Conservation (phyloP, 2,113 vertebrate genomes). For the Gopherus evgoodei region DNA sequence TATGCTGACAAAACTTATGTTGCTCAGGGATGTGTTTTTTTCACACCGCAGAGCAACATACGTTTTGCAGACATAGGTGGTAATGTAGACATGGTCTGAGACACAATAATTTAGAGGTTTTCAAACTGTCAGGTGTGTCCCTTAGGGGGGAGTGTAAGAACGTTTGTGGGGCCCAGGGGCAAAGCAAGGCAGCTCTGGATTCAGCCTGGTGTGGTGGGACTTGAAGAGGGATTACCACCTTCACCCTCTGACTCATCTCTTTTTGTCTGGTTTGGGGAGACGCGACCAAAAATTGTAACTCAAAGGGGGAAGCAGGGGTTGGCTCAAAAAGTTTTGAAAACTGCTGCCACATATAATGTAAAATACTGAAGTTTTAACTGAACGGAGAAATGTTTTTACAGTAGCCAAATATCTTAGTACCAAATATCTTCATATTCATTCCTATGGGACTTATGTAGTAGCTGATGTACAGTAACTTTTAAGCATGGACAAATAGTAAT, state of each 20-base stretch:
- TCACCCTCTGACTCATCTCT: neutral
- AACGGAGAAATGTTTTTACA: conserved; percentile 1
- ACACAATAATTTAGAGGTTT: neutral
- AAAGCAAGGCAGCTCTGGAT: neutral
- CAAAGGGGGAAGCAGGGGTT: neutral
- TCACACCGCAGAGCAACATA: no score
- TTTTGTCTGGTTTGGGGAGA: neutral
- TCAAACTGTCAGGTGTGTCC: no score
- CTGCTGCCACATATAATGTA: neutral
- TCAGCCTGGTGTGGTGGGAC: neutral
- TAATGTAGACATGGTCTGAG: neutral
- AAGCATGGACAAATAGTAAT: neutral
- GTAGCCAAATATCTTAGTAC: neutral
- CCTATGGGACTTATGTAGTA: neutral
- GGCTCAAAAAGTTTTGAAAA: neutral
- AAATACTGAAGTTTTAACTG: neutral
- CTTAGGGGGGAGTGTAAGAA: neutral
- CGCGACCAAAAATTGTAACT: neutral
- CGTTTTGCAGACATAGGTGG: no score
- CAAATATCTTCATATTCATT: neutral
- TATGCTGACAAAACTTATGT: no score
- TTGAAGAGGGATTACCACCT: neutral
- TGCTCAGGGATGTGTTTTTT: no score
- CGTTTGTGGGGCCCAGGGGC: neutral
- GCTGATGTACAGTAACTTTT: neutral